phyloP scores from a whole-genome alignment of 2,888 invertebrate genomes.

The Villa cingulata region DNA sequence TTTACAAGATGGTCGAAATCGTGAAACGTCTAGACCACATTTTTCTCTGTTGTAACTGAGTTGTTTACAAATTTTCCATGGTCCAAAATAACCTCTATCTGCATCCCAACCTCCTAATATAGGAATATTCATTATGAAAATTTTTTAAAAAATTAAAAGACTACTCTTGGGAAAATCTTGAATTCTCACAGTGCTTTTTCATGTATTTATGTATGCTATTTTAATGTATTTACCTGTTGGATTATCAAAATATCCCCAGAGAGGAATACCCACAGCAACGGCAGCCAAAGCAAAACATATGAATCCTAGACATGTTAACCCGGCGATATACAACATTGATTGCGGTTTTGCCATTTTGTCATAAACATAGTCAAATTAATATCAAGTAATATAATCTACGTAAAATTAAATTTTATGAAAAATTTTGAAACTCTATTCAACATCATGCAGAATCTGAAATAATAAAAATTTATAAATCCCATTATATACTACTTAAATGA shows the following conservation, averaged over 20 bases:
- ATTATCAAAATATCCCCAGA: conserved; percentile 71
- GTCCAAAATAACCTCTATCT: conserved; percentile 76
- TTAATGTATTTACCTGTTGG: conserved; percentile 35
- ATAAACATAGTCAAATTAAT: conserved; percentile 13
- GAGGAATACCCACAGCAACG: conserved; percentile 67
- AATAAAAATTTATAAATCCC: too few relatives aligned
- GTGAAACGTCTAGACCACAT: conserved; percentile 63
- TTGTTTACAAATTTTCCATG: conserved; percentile 75
- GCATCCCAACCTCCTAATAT: conserved; percentile 52
- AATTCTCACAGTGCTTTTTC: too few relatives aligned
- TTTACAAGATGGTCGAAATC: conserved; percentile 68
- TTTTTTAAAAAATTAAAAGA: too few relatives aligned
- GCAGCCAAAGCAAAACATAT: conserved; percentile 70
- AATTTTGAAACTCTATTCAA: too few relatives aligned
- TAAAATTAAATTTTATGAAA: too few relatives aligned
- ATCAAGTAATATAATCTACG: too few relatives aligned
- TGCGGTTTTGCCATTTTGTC: conserved; percentile 33
- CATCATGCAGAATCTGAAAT: too few relatives aligned
- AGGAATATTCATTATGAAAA: too few relatives aligned
- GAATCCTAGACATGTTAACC: conserved; percentile 45
- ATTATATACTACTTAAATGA: too few relatives aligned
- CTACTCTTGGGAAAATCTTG: too few relatives aligned
- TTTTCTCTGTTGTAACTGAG: conserved; percentile 68
- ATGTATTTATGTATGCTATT: too few relatives aligned
- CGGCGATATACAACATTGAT: conserved; percentile 35